A percentile compares a stretch with the other conserved stretches of the same genome.
Evolutionary conservation across 35 echinoderm and acorn worm genomes (phyloP).

Genomic region (Lytechinus variegatus): DNA sequence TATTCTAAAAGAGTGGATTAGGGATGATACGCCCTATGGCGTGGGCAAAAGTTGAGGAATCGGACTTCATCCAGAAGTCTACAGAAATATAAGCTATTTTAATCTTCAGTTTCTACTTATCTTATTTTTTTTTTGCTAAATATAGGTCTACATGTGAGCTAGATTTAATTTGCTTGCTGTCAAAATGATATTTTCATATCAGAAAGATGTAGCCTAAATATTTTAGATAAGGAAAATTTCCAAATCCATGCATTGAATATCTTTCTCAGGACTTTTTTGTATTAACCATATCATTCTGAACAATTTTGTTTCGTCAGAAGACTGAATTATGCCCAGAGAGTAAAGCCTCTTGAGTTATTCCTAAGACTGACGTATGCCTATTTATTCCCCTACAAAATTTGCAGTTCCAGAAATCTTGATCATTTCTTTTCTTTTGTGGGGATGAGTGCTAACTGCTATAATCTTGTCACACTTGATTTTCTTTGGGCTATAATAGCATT

Average conservation of each 20-base stretch:
- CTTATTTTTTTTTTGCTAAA: too few relatives aligned
- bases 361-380: not conserved
- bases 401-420: not conserved
- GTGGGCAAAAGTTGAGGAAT: not conserved
- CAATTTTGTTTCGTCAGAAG: too few relatives aligned
- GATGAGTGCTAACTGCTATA: not conserved
- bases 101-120: too few relatives aligned
- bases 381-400: not conserved
- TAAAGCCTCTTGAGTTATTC: not conserved
- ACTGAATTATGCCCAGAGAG: not conserved
- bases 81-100: not conserved
- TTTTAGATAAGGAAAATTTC: too few relatives aligned
- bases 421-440: not conserved
- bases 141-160: too few relatives aligned
- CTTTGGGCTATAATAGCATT: not conserved
- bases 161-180: too few relatives aligned
- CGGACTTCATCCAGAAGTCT: not conserved
- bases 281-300: too few relatives aligned
- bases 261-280: too few relatives aligned
- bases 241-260: too few relatives aligned
- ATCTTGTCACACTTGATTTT: constrained; percentile 1
- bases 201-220: too few relatives aligned
- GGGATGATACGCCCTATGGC: not conserved
- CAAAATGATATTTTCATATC: too few relatives aligned
- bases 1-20: not conserved